Evolutionary conservation across 2,797 vertebrate species (phyloP).

Genomic region (Eulemur mongoz): DNA sequence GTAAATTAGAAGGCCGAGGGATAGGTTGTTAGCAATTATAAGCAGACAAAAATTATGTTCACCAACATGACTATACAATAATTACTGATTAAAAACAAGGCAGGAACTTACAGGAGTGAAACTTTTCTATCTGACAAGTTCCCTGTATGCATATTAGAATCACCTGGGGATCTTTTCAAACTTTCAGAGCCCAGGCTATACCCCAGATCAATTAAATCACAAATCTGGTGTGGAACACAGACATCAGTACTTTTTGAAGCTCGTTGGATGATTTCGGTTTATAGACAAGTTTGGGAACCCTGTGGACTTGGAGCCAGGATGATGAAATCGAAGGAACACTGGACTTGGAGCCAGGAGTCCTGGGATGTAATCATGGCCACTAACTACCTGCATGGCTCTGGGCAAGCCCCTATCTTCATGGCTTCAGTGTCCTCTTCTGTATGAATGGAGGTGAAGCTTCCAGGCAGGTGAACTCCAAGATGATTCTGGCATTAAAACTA

Average conservation of each 20-base stretch:
- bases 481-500: background rate
- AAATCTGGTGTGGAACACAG: background rate
- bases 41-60: background rate
- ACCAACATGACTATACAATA: background rate
- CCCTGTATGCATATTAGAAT: background rate
- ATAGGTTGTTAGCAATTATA: slow-evolving; percentile 34
- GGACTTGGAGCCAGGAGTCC: background rate
- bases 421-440: background rate
- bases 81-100: background rate
- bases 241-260: background rate
- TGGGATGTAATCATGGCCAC: background rate
- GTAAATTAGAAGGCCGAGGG: background rate
- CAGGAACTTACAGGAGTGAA: background rate
- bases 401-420: background rate
- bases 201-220: background rate
- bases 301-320: background rate
- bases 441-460: background rate
- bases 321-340: background rate
- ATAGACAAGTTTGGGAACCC: background rate
- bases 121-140: slow-evolving; percentile 12
- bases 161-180: background rate
- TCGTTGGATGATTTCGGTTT: background rate
- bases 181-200: background rate
- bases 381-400: background rate
- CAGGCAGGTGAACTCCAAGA: background rate